Conservation (phyloP, 2,888 invertebrate genomes). For the Drosophila nigritarsus region DNA sequence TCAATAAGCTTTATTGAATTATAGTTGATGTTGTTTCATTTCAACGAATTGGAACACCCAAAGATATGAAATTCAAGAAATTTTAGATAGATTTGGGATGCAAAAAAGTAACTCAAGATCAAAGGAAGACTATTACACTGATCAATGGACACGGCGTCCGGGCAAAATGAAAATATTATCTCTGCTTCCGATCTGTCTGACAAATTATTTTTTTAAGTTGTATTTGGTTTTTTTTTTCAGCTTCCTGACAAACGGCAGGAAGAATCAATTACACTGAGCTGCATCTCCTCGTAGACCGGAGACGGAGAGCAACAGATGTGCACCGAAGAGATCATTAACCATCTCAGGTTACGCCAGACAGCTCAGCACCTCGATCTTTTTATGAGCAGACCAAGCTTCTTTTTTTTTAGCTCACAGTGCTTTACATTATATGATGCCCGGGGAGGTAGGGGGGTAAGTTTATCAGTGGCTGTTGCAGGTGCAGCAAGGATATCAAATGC, state of each 20-base stretch:
- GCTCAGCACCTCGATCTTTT: slow-evolving; percentile 49
- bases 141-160: slow-evolving; percentile 57
- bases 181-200: slow-evolving; percentile 75
- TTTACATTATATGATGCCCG: slow-evolving; percentile 2
- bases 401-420: slow-evolving; percentile 14
- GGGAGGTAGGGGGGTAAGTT: background rate
- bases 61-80: slow-evolving; percentile 9
- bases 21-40: background rate
- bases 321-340: slow-evolving; percentile 61
- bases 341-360: slow-evolving; percentile 68
- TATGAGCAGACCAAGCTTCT: slow-evolving; percentile 5
- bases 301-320: slow-evolving; percentile 68
- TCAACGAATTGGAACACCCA: slow-evolving; percentile 27
- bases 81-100: slow-evolving; percentile 3
- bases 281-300: slow-evolving; percentile 51
- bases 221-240: slow-evolving; percentile 37
- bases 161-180: slow-evolving; percentile 47
- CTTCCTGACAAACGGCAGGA: slow-evolving; percentile 68
- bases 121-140: slow-evolving; percentile 73
- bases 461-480: slow-evolving; percentile 38
- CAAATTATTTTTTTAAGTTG: slow-evolving; percentile 15
- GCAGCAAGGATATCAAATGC: slow-evolving; percentile 11
- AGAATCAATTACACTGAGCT: slow-evolving; percentile 62
- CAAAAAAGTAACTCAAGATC: slow-evolving; percentile 59
- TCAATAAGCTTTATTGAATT: background rate